Conservation (phyloP, 2,888 invertebrate genomes). For the Scaptomyza caliginosa region DNA sequence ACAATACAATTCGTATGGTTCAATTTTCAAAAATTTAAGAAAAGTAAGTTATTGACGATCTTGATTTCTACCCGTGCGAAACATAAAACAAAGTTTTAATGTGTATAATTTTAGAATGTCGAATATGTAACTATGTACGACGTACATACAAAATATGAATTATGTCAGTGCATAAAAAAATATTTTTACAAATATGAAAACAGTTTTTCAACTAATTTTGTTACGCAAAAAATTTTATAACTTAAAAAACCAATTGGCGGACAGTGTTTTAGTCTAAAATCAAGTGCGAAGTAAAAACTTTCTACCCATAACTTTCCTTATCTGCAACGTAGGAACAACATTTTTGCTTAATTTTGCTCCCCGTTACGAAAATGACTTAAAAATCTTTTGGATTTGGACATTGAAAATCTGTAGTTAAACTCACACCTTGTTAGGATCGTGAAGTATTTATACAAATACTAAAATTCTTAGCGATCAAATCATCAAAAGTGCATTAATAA, state of each 20-base stretch:
- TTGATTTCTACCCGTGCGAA: not conserved
- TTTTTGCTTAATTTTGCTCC: not conserved
- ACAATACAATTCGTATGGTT: not conserved
- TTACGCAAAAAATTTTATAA: no score
- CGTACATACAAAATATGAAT: not conserved
- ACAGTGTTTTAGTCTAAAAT: no score
- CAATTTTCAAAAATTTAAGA: not conserved
- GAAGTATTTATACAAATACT: no score
- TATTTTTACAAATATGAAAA: no score
- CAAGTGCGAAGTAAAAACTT: no score
- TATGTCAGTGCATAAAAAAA: not conserved
- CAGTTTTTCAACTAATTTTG: no score
- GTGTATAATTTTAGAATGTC: not conserved
- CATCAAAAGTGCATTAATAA: no score
- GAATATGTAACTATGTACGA: not conserved
- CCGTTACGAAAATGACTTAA: not conserved
- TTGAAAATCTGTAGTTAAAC: not conserved
- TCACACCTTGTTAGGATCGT: not conserved
- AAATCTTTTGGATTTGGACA: not conserved
- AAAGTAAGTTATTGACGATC: constrained; percentile 7
- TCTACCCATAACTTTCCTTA: no score
- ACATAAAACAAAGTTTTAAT: not conserved
- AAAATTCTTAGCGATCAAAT: no score
- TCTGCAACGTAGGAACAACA: no score
- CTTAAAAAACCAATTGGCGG: no score